Percentiles rank a stretch among this genome's conserved stretches.
Conservation (phyloP, 2,113 vertebrate species). For the Dissostichus mawsoni region DNA sequence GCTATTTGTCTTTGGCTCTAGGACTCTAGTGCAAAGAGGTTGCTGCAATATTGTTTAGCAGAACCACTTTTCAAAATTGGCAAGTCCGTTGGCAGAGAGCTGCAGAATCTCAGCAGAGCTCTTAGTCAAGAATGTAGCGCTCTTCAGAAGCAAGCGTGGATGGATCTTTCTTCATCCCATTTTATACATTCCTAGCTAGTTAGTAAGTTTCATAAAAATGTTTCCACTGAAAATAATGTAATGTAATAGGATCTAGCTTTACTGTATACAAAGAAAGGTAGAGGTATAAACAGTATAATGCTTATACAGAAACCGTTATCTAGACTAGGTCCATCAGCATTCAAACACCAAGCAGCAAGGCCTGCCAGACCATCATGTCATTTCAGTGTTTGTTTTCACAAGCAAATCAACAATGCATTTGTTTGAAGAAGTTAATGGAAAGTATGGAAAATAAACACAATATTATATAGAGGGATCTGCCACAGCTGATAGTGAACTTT, state of each 20-base stretch:
- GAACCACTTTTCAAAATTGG: constrained; percentile 46
- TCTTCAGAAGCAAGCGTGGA: neutral
- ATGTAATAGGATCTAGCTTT: no score
- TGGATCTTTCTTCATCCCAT: neutral
- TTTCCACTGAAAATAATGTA: no score
- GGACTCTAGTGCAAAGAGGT: constrained; percentile 9
- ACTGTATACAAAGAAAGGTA: neutral
- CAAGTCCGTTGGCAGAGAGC: constrained; percentile 20
- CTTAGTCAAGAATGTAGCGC: neutral
- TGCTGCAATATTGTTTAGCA: constrained; percentile 48
- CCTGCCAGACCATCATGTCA: no score
- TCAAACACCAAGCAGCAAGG: neutral
- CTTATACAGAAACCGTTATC: neutral
- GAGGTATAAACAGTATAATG: neutral
- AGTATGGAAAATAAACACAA: no score
- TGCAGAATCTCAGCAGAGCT: constrained; percentile 14
- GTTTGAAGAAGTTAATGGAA: no score
- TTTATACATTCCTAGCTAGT: neutral
- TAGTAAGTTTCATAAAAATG: no score
- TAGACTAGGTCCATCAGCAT: no score
- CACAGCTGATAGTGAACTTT: no score
- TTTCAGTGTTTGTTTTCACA: no score
- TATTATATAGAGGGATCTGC: no score
- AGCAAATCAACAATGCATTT: no score
- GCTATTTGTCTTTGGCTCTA: constrained; percentile 39